Percentiles rank a stretch among this genome's conserved stretches.
Evolutionary conservation across 1,140 invertebrate genomes (phyloP).

Genomic region (Calliopsis andreniformis): DNA sequence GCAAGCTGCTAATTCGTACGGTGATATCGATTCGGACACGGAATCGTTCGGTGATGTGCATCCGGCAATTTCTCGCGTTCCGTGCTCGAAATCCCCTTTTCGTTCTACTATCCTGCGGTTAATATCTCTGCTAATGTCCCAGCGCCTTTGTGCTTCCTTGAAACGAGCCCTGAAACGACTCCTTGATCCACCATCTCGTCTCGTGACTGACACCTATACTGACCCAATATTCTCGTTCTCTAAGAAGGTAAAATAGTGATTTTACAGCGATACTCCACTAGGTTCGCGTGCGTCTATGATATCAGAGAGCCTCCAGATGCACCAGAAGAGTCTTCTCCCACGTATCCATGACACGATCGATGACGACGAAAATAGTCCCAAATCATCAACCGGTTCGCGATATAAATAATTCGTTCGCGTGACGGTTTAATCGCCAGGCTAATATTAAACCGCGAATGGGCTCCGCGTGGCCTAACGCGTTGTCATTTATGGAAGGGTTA

Average conservation of each 20-base stretch:
- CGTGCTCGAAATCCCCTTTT: not conserved
- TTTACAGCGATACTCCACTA: not conserved
- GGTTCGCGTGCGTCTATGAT: not conserved
- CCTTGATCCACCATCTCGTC: not conserved
- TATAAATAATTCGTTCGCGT: conserved; percentile 59
- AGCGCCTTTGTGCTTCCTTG: conserved; percentile 10
- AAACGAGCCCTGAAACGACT: not conserved
- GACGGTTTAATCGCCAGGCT: conserved; percentile 41
- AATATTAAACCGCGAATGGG: conserved; percentile 38
- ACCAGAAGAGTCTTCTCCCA: not conserved
- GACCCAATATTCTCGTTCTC: not conserved
- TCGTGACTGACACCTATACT: conserved; percentile 30
- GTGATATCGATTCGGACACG: conserved; percentile 65
- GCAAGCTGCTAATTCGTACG: conserved; percentile 74
- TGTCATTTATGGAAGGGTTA: conserved; percentile 33
- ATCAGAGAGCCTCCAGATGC: not conserved
- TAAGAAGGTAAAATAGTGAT: not conserved
- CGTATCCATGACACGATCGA: conserved; percentile 15
- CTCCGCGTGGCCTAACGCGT: conserved; percentile 5
- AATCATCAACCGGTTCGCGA: conserved; percentile 24
- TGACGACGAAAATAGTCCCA: not conserved
- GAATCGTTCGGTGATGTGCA: conserved; percentile 60
- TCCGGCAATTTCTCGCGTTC: conserved; percentile 57
- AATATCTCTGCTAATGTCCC: not conserved
- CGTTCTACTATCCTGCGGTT: conserved; percentile 4